These are phyloP conservation scores for Rhyacophila brunnea DNA, from an alignment of 1,140 invertebrate species.

Conservation along the genomic window DNA sequence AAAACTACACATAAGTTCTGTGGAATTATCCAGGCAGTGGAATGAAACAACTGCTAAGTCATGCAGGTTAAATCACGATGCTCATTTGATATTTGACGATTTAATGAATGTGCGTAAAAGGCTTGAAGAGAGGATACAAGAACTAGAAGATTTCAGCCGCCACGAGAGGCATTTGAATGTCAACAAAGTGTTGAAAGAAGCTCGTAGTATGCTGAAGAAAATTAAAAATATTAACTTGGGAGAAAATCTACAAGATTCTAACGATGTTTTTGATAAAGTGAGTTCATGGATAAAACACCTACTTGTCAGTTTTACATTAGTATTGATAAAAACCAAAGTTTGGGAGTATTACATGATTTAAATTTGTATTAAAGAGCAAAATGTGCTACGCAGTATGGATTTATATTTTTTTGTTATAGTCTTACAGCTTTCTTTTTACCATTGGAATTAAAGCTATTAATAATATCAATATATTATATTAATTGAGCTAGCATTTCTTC, in stretches of 20 bases:
- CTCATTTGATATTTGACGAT: constrained; percentile 29
- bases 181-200: constrained; percentile 59
- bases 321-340: too few species aligned
- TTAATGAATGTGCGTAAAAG: constrained; percentile 23
- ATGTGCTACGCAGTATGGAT: too few species aligned
- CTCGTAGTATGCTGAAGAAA: constrained; percentile 54
- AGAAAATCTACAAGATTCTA: constrained; percentile 47
- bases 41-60: constrained; percentile 21
- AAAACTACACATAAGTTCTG: not conserved
- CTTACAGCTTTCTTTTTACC: too few species aligned
- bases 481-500: too few species aligned
- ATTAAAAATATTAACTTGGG: constrained; percentile 56
- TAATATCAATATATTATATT: too few species aligned
- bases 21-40: constrained; percentile 4
- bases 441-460: too few species aligned
- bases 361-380: too few species aligned
- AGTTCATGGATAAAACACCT: too few species aligned
- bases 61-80: constrained; percentile 29
- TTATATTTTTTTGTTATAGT: too few species aligned
- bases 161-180: constrained; percentile 59
- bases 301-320: too few species aligned
- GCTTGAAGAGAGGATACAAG: constrained; percentile 43
- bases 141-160: constrained; percentile 55
- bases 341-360: too few species aligned
- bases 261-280: constrained; percentile 53